phyloP scores from a whole-genome alignment of 2,113 vertebrate genomes.

The Muntiacus muntjak region DNA sequence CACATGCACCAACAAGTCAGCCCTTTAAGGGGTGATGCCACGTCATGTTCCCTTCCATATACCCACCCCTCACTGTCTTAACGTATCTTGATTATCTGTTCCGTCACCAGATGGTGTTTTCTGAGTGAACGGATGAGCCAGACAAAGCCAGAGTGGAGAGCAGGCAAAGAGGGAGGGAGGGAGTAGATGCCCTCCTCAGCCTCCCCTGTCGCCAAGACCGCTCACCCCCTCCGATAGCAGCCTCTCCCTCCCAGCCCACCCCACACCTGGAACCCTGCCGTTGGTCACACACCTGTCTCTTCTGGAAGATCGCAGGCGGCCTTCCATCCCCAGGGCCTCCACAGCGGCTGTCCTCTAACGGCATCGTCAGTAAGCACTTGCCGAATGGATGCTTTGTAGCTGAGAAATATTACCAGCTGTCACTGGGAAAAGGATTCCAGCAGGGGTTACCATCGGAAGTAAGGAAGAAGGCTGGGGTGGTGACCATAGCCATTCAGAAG shows the following conservation, averaged over 20 bases:
- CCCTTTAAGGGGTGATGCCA: background rate
- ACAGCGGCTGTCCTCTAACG: slow-evolving; percentile 24
- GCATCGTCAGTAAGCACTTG: slow-evolving; percentile 51
- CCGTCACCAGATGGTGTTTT: background rate
- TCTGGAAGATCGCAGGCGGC: background rate
- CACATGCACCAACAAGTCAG: background rate
- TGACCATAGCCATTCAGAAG: background rate
- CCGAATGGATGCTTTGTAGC: slow-evolving; percentile 57
- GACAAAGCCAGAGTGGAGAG: background rate
- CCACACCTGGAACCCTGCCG: background rate
- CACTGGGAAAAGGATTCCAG: background rate
- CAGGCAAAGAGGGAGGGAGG: background rate
- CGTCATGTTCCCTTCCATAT: background rate
- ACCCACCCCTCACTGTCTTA: too few species aligned
- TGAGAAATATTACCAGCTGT: slow-evolving; percentile 64
- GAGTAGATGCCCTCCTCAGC: background rate
- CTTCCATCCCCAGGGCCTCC: slow-evolving; percentile 30
- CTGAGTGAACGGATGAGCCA: background rate
- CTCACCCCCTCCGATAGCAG: background rate
- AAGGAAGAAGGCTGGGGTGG: background rate
- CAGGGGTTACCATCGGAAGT: background rate
- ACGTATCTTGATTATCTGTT: background rate
- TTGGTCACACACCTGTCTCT: slow-evolving; percentile 6
- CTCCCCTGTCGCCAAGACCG: background rate
- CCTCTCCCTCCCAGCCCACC: background rate